Percentiles rank a stretch among this genome's conserved stretches.
Evolutionary conservation across 2,797 vertebrate species (phyloP).

Genomic region (Rhodeus uyekii): DNA sequence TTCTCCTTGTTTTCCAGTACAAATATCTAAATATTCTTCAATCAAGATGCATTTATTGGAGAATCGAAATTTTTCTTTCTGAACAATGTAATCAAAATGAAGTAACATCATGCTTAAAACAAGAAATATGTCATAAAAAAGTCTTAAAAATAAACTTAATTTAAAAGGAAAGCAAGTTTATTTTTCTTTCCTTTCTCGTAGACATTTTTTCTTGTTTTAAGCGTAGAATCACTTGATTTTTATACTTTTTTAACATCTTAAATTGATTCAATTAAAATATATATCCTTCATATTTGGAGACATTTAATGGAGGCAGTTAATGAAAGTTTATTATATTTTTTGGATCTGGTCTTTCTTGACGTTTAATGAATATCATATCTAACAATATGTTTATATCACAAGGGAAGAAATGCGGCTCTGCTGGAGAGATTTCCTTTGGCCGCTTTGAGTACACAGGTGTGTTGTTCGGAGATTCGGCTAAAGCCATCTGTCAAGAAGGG

Average conservation of each 20-base stretch:
- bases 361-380: too few species aligned
- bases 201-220: too few species aligned
- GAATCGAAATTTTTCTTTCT: not conserved
- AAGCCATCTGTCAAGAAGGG: slow-evolving; percentile 64
- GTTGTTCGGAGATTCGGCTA: slow-evolving; percentile 69
- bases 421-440: slow-evolving; percentile 68
- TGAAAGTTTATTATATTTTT: too few species aligned
- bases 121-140: too few species aligned
- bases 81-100: not conserved
- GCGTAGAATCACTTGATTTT: too few species aligned
- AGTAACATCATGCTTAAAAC: not conserved
- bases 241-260: too few species aligned
- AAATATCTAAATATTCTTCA: not conserved
- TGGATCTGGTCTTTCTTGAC: too few species aligned
- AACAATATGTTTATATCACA: not conserved
- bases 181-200: too few species aligned
- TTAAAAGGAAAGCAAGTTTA: too few species aligned
- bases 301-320: not conserved
- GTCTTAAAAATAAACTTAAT: not conserved
- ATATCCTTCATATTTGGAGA: not conserved
- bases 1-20: not conserved
- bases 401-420: slow-evolving; percentile 72
- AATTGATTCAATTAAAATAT: too few species aligned
- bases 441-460: slow-evolving; percentile 65
- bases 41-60: too few species aligned